phyloP scores from a whole-genome alignment of 1,140 invertebrate species.

The Portunus trituberculatus region DNA sequence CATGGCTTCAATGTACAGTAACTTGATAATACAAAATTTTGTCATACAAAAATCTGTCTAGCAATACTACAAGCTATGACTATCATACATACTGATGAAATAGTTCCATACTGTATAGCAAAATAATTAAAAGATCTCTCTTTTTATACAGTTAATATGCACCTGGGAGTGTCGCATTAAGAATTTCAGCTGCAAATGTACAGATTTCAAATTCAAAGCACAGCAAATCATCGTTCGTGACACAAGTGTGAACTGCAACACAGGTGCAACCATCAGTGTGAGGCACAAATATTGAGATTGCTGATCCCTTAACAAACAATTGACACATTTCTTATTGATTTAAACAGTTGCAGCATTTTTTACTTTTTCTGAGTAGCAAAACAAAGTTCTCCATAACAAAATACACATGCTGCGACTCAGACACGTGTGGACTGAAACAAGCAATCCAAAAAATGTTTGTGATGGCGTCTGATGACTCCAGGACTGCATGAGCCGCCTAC shows the following conservation, averaged over 20 bases:
- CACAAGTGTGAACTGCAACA: not conserved
- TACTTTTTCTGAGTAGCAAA: too few species aligned
- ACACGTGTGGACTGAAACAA: not conserved
- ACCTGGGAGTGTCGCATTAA: not conserved
- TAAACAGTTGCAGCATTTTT: not conserved
- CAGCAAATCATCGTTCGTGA: not conserved
- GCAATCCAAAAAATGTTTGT: not conserved
- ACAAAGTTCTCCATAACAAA: too few species aligned
- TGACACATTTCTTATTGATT: not conserved
- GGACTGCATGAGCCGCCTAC: not conserved
- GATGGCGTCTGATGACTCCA: not conserved
- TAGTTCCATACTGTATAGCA: not conserved
- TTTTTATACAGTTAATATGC: not conserved
- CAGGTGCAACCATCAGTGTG: not conserved
- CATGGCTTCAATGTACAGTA: not conserved
- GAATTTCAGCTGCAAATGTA: not conserved
- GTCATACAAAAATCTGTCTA: slow-evolving; percentile 14
- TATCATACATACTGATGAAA: not conserved
- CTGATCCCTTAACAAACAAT: slow-evolving; percentile 1
- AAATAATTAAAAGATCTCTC: not conserved
- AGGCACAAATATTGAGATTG: not conserved
- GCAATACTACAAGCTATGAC: not conserved
- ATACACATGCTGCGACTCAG: not conserved
- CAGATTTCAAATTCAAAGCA: not conserved
- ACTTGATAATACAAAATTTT: not conserved